These are phyloP conservation scores for Acanthis flammea DNA, from an alignment of 2,797 vertebrate genomes.

Conservation along the genomic window DNA sequence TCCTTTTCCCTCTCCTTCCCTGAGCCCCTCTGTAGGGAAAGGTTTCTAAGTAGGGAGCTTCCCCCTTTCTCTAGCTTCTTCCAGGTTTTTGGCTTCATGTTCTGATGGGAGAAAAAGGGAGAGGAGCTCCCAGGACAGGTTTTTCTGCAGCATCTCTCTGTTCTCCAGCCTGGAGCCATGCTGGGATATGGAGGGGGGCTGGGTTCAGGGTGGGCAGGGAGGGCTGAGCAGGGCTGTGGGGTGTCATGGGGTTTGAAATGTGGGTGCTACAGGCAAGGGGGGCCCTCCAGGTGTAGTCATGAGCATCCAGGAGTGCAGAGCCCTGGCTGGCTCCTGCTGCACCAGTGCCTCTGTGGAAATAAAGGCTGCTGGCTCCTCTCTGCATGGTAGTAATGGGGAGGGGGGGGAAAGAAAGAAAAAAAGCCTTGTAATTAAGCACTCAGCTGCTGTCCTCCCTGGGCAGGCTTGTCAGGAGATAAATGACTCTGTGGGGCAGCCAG, in stretches of 20 bases:
- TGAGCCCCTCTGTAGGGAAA: background rate
- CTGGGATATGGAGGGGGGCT: background rate
- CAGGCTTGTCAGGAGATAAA: background rate
- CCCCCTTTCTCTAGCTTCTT: background rate
- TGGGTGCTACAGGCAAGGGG: background rate
- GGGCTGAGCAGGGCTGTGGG: background rate
- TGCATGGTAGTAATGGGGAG: background rate
- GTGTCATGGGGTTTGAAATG: background rate
- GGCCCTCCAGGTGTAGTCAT: background rate
- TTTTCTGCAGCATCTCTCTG: background rate
- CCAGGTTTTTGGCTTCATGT: background rate
- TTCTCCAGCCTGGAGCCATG: background rate
- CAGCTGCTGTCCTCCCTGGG: background rate
- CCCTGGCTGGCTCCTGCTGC: background rate
- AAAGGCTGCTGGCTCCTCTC: background rate
- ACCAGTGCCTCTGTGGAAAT: background rate
- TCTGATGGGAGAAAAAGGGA: background rate
- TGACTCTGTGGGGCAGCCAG: background rate
- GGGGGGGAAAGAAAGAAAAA: rapidly evolving
- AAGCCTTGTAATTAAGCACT: slow-evolving; percentile 36
- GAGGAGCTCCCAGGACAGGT: background rate
- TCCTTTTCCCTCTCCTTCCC: background rate
- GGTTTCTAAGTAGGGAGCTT: background rate
- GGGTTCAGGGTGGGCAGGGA: background rate
- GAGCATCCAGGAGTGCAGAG: background rate